These are phyloP conservation scores for Nemopilema nomurai DNA, from an alignment of 30 jellyfish, hydroid and myxozoan species.

Conservation along the genomic window DNA sequence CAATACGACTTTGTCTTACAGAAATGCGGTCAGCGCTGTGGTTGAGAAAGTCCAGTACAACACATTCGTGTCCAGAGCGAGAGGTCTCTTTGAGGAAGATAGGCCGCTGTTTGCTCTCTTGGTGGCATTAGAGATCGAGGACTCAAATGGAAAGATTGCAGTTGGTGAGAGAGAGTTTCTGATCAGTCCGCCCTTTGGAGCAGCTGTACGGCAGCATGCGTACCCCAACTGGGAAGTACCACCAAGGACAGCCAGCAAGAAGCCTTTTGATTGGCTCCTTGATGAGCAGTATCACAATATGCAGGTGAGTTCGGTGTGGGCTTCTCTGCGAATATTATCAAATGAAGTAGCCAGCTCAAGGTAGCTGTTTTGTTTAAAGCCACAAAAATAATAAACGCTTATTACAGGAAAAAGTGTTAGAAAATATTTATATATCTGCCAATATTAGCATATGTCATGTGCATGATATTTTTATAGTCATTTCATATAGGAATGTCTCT, in stretches of 20 bases:
- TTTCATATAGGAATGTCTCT: too few species aligned
- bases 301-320: constrained; percentile 52
- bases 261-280: constrained; percentile 91
- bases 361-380: background rate
- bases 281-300: constrained; percentile 87
- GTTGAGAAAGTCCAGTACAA: constrained; percentile 74
- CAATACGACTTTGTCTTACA: background rate
- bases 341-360: too few species aligned
- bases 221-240: constrained; percentile 60
- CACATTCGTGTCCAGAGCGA: constrained; percentile 57
- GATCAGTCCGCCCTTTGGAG: constrained; percentile 85
- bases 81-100: constrained; percentile 80
- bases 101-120: constrained; percentile 68
- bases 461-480: too few species aligned
- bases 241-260: constrained; percentile 62
- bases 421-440: too few species aligned
- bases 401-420: too few species aligned
- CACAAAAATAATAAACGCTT: too few species aligned
- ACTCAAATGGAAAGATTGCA: constrained; percentile 50
- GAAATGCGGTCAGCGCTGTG: constrained; percentile 80
- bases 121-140: constrained; percentile 84
- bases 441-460: too few species aligned
- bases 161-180: constrained; percentile 84
- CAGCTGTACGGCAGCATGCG: constrained; percentile 44
- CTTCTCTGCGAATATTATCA: too few species aligned